Conservation (phyloP, 2,888 invertebrate genomes). For the Xestobium rufovillosum region DNA sequence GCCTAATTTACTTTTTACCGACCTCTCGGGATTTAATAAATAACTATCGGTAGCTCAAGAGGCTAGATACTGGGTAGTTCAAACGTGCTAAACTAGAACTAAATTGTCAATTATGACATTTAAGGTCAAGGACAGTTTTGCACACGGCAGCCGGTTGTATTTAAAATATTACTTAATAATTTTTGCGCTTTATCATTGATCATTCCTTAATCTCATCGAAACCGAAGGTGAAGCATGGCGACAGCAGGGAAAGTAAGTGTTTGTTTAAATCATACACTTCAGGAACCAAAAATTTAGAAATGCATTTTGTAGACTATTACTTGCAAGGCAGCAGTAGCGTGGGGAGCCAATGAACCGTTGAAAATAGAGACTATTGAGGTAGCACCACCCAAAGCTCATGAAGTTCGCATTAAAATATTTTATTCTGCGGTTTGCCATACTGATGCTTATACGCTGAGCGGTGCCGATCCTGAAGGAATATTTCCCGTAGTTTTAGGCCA, state of each 20-base stretch:
- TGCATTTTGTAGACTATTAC: constrained; percentile 51
- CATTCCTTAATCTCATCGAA: no score
- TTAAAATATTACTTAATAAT: no score
- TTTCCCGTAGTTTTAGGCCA: constrained; percentile 94
- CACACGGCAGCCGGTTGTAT: no score
- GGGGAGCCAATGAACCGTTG: constrained; percentile 86
- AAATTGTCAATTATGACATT: no score
- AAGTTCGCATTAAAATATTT: constrained; percentile 76
- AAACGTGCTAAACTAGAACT: no score
- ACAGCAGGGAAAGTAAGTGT: constrained; percentile 16
- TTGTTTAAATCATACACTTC: neutral
- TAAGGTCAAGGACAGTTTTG: no score
- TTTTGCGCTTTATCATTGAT: no score
- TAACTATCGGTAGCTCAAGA: no score
- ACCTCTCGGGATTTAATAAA: no score
- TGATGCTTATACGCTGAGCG: constrained; percentile 82
- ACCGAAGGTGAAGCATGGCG: constrained; percentile 12
- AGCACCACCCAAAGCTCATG: constrained; percentile 86
- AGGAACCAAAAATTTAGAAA: constrained; percentile 1
- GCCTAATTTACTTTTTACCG: no score
- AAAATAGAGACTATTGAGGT: constrained; percentile 89
- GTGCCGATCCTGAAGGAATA: constrained; percentile 82
- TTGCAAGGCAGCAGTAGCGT: constrained; percentile 94
- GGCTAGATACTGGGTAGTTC: no score
- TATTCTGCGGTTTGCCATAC: constrained; percentile 88